These are phyloP conservation scores for Menura novaehollandiae DNA, from an alignment of 2,113 vertebrate genomes.

Conservation along the genomic window DNA sequence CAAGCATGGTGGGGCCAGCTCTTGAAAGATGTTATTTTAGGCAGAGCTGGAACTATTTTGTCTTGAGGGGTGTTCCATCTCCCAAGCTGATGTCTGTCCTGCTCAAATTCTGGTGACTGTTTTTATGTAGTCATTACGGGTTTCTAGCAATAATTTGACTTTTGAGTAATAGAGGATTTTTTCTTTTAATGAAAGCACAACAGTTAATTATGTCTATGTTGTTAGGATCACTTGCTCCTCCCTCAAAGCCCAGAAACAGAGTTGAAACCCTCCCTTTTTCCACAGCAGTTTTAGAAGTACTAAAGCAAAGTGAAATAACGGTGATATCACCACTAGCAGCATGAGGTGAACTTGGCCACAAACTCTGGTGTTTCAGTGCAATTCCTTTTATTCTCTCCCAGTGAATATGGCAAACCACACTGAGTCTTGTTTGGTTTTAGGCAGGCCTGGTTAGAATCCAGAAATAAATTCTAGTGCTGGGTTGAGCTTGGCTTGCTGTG, in stretches of 20 bases:
- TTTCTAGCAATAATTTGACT: constrained; percentile 8
- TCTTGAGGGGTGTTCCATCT: background rate
- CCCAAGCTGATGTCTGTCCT: background rate
- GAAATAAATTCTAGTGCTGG: constrained; percentile 6
- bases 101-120: background rate
- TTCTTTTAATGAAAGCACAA: background rate
- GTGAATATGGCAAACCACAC: background rate
- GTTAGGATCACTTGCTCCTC: background rate
- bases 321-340: constrained; percentile 28
- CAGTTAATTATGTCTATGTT: background rate
- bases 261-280: background rate
- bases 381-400: constrained; percentile 25
- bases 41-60: background rate
- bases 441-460: constrained; percentile 24
- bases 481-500: constrained; percentile 7
- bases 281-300: background rate
- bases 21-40: background rate
- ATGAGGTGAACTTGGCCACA: constrained; percentile 42
- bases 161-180: background rate
- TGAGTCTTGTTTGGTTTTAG: background rate
- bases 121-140: background rate
- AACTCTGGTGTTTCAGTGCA: background rate
- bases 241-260: background rate
- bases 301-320: background rate
- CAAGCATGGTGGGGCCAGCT: background rate